Evolutionary conservation across 2,113 vertebrate genomes (phyloP).

Genomic region (Leucoraja erinaceus): DNA sequence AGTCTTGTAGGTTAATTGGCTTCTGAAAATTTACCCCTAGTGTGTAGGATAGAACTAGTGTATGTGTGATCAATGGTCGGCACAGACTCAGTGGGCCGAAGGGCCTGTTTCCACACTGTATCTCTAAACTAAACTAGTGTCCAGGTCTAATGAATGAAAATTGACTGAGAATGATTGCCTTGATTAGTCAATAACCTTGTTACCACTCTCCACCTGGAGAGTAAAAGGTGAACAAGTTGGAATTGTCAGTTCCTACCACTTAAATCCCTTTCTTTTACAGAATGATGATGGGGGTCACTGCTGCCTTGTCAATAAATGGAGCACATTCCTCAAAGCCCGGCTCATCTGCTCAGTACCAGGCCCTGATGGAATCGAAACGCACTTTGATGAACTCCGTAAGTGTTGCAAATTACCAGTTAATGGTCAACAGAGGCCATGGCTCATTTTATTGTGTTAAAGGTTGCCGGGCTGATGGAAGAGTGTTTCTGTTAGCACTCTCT

Average conservation of each 20-base stretch:
- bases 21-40: too few relatives aligned
- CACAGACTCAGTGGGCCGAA: too few relatives aligned
- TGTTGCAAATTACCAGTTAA: conserved; percentile 19
- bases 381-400: conserved; percentile 97
- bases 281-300: conserved; percentile 94
- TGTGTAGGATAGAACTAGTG: too few relatives aligned
- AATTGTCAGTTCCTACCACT: background rate
- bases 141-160: background rate
- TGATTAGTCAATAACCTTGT: background rate
- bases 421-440: too few relatives aligned
- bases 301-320: conserved; percentile 97
- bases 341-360: conserved; percentile 92
- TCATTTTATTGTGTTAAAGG: background rate
- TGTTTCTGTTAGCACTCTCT: background rate
- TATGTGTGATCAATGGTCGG: too few relatives aligned
- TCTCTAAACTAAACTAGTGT: too few relatives aligned
- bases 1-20: too few relatives aligned
- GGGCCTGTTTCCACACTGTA: too few relatives aligned
- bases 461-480: background rate
- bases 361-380: conserved; percentile 84
- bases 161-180: background rate
- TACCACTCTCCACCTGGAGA: background rate
- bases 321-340: conserved; percentile 92
- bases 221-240: background rate
- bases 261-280: conserved; percentile 51